Evolutionary conservation across 1,140 invertebrate species (phyloP).

Genomic region (Anoplophora glabripennis): DNA sequence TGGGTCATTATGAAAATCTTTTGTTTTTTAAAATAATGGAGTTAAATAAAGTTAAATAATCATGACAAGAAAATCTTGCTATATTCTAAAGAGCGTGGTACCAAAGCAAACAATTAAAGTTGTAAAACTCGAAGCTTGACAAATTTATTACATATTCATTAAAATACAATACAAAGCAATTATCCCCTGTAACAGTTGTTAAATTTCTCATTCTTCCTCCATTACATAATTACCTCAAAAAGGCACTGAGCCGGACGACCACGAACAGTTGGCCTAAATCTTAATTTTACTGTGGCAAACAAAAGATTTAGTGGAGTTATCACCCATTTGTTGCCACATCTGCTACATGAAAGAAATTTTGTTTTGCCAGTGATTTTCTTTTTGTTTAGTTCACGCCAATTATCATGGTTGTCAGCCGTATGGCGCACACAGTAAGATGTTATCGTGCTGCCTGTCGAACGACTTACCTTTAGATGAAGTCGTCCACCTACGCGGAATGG

Average conservation of each 20-base stretch:
- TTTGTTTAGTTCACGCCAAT: conserved; percentile 34
- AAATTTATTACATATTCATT: conserved; percentile 1
- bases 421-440: conserved; percentile 20
- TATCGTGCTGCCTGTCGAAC: conserved; percentile 23
- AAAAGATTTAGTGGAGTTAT: conserved; percentile 12
- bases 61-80: not conserved
- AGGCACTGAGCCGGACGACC: not conserved
- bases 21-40: no score
- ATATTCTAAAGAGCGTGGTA: not conserved
- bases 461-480: not conserved
- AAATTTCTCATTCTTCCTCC: not conserved
- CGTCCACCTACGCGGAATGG: not conserved
- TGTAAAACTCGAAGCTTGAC: not conserved
- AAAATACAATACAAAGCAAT: not conserved
- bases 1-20: no score
- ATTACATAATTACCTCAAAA: not conserved
- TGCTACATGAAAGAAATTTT: conserved; percentile 28
- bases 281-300: conserved; percentile 1
- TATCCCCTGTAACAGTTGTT: conserved; percentile 6
- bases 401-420: conserved; percentile 33
- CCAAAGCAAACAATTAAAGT: no score
- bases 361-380: conserved; percentile 30
- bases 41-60: no score
- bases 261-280: conserved; percentile 20
- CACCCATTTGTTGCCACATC: conserved; percentile 22